Evolutionary conservation across 2,797 vertebrate genomes (phyloP), one percentile per base, ranked within the genome.

Genomic region (Geotria australis): DNA sequence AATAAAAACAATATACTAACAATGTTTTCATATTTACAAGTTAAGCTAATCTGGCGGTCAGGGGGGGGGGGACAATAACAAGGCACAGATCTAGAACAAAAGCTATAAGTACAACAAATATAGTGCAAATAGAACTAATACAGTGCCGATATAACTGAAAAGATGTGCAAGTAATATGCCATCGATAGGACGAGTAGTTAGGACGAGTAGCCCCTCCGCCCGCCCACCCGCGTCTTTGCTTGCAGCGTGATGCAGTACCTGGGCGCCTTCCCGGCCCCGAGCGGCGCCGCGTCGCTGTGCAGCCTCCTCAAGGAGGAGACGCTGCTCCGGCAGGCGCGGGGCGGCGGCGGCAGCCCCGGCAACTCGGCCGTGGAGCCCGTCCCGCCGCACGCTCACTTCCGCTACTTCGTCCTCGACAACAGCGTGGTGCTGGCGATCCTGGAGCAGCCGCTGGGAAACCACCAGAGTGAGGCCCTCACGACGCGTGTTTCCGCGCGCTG

Each of bases 221-320:
- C n/a, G n/a, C n/a, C n/a, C n/a, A 24, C 24, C 24, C 38, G 3
- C 24, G 24, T 38, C 24, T 38, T 38, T 2, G 24, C 46, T 48
- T 60, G 2, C 67, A 94, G 86, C 68, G 93, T 94, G 66, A 94
- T 94, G 86, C 86, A 94, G 75, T 72, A 84, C 61, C 74, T 93
- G 64, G 86, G 83, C 53, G 83, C 85, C 8, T 94, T 93, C 69
- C 86, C 86, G 57, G 85, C 85, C 62, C 85, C 85, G 47, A 93
- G 85, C 46, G 86, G 86, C 48, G 79, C 86, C 12, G 76, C 85
- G 38, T 94, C 86, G 65, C 83, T 82, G 60, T 94, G 85, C 73
- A 93, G 86, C 70, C 71, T 94, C 60, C 79, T 94, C 61, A 94
- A 93, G 62, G 86, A 94, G 72, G 80, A 79, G 65, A 89, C 82